Evolutionary conservation across 2,888 invertebrate genomes (phyloP).

Genomic region (Syritta pipiens): DNA sequence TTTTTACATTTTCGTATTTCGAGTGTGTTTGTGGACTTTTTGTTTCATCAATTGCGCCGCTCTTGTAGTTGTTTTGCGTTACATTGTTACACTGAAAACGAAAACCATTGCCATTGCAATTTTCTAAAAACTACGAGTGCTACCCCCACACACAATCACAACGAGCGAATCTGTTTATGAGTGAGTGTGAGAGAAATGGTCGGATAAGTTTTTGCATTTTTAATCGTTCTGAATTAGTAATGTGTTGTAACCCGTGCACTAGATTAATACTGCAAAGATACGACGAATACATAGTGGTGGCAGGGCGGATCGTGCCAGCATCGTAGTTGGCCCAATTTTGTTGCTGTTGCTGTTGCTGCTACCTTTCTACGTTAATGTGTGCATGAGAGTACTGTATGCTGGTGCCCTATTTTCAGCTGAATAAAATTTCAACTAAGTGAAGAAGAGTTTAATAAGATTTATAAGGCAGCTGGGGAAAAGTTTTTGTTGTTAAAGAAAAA

Average conservation of each 20-base stretch:
- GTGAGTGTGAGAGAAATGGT: not conserved
- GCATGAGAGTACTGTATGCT: conserved; percentile 7
- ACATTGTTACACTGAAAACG: conserved; percentile 28
- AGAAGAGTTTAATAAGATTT: conserved; percentile 12
- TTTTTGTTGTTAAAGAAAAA: not conserved
- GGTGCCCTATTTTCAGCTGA: conserved; percentile 51
- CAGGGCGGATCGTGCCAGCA: conserved; percentile 34
- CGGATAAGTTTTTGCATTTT: conserved; percentile 49
- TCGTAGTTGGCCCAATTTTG: conserved; percentile 39
- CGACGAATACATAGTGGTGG: conserved; percentile 5
- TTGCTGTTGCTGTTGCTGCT: no score
- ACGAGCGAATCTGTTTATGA: not conserved
- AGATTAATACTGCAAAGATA: conserved; percentile 47
- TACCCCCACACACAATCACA: not conserved
- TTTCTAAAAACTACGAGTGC: conserved; percentile 23
- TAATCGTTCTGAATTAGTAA: conserved; percentile 58
- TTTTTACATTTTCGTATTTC: not conserved
- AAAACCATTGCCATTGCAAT: conserved; percentile 37
- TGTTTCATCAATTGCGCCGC: conserved; percentile 40
- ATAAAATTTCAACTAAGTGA: conserved; percentile 32
- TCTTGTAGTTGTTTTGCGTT: conserved; percentile 42
- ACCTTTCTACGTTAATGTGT: conserved; percentile 5
- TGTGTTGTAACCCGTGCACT: conserved; percentile 42
- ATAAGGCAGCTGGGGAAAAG: conserved; percentile 2
- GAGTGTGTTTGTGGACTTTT: conserved; percentile 22